Base-by-base conservation (phyloP, 2,113 vertebrate genomes). In the Panthera leo region DNA sequence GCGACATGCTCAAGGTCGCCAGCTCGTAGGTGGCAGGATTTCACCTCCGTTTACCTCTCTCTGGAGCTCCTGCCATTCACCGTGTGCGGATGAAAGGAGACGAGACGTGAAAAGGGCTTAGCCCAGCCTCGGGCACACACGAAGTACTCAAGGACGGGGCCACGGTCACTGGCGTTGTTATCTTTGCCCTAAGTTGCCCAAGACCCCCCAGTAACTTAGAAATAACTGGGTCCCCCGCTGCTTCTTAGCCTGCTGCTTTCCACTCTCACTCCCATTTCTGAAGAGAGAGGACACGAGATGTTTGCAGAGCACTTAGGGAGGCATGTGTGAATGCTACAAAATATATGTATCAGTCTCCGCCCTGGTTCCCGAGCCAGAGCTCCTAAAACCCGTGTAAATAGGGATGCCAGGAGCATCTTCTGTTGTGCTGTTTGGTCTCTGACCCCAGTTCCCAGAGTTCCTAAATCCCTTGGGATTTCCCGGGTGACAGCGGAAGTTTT, bases 81-180 rank as follows among this genome's bases (percentile, higher is more conserved):
- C 27, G 42, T 1, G 23, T 34, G 29, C 39, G 21, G 63, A n/a
- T 53, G 48, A 16, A 71, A 31, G 0, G 11, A 68, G 48, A 36
- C 2, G n/a, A n/a, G 0, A 6, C 1, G 1, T 55, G 27, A 0
- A 18, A 29, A 75, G 76, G 27, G 29, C 42, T 75, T 2, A 67
- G 53, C 5, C 18, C 29, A 27, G 80, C 31, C 34, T 23, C 51
- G 1, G 39, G 73, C 53, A 6, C 5, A 2, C 1, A 51, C 1
- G 13, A 1, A 16, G 48, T n/a, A 23, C 48, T 45, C 10, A 0
- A 2, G 7, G 48, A 31, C 10, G 11, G 27, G 67, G 53, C 67
- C 53, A 19, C 1, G 12, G 31, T 29, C 53, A 23, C 15, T 18
- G 48, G 18, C 23, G 5, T 7, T 16, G 19, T 5, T 31, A n/a